Evolutionary conservation across 2,113 vertebrate genomes (phyloP).

Genomic region (Formicarius rufipectus): DNA sequence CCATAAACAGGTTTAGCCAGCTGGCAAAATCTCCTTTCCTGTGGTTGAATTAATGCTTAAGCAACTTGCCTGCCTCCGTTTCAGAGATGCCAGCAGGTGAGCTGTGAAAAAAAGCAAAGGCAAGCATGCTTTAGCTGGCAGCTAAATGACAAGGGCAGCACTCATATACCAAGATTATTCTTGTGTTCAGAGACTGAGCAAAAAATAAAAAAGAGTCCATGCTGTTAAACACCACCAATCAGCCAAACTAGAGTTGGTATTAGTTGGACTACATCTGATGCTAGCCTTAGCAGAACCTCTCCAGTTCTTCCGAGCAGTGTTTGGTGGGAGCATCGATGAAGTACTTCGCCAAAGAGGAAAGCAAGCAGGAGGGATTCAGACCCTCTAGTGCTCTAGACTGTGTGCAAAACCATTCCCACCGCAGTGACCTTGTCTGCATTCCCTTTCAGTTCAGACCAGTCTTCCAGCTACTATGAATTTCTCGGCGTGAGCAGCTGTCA

Average conservation of each 20-base stretch:
- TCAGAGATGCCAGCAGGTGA: neutral
- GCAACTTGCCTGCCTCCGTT: neutral
- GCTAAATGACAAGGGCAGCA: neutral
- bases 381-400: neutral
- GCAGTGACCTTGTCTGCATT: neutral
- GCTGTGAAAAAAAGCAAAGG: neutral
- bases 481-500: slow-evolving; percentile 84
- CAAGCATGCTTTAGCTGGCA: neutral
- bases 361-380: neutral
- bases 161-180: neutral
- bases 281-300: neutral
- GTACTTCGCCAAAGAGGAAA: neutral
- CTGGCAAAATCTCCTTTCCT: neutral
- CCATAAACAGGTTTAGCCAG: neutral
- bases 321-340: neutral
- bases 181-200: neutral
- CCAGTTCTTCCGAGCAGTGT: neutral
- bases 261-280: neutral
- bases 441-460: slow-evolving; percentile 75
- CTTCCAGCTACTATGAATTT: slow-evolving; percentile 83
- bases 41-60: neutral
- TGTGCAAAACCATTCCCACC: neutral
- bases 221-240: neutral
- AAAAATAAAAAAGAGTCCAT: neutral
- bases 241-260: neutral